A percentile compares a stretch with the other conserved stretches of the same genome.
phyloP scores from a whole-genome alignment of 2,113 vertebrate genomes.

The Corvus moneduloides region DNA sequence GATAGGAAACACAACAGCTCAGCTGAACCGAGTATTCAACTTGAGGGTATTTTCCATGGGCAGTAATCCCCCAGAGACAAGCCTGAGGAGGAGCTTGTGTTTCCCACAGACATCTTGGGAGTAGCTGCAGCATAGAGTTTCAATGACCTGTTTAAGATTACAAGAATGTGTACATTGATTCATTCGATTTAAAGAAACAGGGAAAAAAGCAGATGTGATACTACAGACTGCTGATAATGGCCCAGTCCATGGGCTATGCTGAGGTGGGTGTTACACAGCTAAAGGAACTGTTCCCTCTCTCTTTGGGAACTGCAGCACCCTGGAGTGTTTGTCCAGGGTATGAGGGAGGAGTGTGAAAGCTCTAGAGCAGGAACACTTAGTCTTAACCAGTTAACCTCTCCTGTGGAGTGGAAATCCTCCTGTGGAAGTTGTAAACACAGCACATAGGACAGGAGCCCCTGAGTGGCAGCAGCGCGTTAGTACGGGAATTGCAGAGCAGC shows the following conservation, averaged over 20 bases:
- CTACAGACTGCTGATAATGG: neutral
- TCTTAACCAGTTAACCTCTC: neutral
- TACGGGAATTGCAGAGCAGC: neutral
- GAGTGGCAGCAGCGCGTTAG: neutral
- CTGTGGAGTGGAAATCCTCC: neutral
- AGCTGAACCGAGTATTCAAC: neutral
- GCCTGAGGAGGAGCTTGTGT: neutral
- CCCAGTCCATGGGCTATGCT: neutral
- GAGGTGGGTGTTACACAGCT: neutral
- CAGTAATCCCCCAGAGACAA: neutral
- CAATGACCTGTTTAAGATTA: neutral
- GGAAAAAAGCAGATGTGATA: neutral
- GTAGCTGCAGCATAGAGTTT: neutral
- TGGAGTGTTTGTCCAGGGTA: neutral
- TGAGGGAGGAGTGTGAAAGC: neutral
- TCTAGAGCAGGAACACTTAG: neutral
- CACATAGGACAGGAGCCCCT: neutral
- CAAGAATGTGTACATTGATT: neutral
- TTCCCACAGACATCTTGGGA: neutral
- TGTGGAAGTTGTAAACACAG: neutral
- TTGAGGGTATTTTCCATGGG: fast-evolving
- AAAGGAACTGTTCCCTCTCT: neutral
- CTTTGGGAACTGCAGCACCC: neutral
- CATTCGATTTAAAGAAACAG: neutral
- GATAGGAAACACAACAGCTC: neutral